These are phyloP conservation scores for Apostichopus leukothele DNA, from an alignment of 53 echinoderm and acorn worm species.

Conservation along the genomic window DNA sequence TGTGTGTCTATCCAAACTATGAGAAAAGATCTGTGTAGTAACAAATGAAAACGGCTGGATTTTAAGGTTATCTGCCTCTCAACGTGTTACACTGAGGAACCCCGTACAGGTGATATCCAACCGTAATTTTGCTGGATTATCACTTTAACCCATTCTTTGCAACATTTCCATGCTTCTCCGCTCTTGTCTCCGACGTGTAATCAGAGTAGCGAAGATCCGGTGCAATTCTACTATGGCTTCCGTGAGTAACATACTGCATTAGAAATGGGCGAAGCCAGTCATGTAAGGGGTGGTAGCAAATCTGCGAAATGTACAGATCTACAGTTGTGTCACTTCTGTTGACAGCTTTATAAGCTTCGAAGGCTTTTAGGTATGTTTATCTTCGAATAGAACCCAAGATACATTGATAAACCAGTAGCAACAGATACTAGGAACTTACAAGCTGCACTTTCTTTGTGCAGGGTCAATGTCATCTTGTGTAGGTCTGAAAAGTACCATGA, in stretches of 20 bases:
- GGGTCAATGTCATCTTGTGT: too few species aligned
- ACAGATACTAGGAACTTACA: too few species aligned
- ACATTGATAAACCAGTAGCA: too few species aligned
- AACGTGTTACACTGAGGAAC: background rate
- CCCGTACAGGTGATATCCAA: too few species aligned
- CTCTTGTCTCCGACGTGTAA: constrained; percentile 11
- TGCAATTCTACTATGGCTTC: constrained; percentile 22
- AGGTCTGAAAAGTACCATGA: too few species aligned
- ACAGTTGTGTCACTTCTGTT: too few species aligned
- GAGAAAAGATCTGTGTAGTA: background rate
- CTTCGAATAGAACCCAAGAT: too few species aligned
- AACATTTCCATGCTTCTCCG: constrained; percentile 30
- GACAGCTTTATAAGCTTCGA: too few species aligned
- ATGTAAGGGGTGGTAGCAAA: background rate
- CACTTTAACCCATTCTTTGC: background rate
- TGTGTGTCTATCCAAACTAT: too few species aligned
- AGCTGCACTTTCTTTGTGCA: too few species aligned
- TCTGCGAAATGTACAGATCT: background rate
- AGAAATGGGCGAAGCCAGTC: background rate
- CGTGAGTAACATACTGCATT: background rate
- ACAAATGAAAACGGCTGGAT: background rate
- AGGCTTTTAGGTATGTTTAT: too few species aligned
- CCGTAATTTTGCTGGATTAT: background rate
- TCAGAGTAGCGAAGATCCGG: constrained; percentile 1
- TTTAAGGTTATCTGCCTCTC: background rate